Base-by-base conservation (phyloP, 2,113 vertebrate genomes). In the Hydrochoerus hydrochaeris region DNA sequence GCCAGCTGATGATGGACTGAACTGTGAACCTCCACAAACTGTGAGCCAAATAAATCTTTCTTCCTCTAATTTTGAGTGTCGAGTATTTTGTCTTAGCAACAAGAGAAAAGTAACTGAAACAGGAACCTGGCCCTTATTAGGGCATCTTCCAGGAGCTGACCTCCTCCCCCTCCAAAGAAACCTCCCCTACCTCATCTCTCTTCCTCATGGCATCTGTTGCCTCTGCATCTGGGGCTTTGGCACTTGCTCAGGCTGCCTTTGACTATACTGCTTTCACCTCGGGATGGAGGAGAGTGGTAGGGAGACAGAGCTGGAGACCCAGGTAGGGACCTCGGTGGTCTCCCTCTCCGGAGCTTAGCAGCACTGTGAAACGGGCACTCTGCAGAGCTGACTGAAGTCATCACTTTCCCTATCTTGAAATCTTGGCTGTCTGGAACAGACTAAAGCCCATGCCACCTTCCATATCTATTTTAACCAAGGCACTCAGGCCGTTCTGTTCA, bases 321-420 rank as follows among this genome's bases (percentile, higher is more conserved):
- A 38, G 52, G 41, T 16, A 58, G 38, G 17, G 44, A 5, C 49
- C 46, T n/a, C 26, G 12, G 28, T 13, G 84, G 57, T 35, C 54
- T 22, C 13, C 32, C 62, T 26, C n/a, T 57, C 87, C 32, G 22
- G n/a, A 30, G 22, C 30, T 46, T 35, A 46, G 35, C 38, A 5
- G 20, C 17, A 10, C 28, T 8, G 1, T n/a, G 32, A 30, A 44
- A 54, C 1, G 1, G 46, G 69, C 20, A 22, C n/a, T 19, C 10
- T 28, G 9, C 3, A 0, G 1, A 62, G 7, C 54, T 14, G 7
- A 10, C n/a, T n/a, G n/a, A n/a, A n/a, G n/a, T n/a, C n/a, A n/a
- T 57, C 16, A 19, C 16, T 44, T 22, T 88, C 28, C n/a, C 67
- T 58, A 26, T 88, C 46, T 26, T 52, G 73, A 62, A 35, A 28